Percentiles rank a stretch among this genome's conserved stretches.
These are phyloP conservation scores for Lemur catta DNA, from an alignment of 2,797 vertebrate species.

Conservation along the genomic window DNA sequence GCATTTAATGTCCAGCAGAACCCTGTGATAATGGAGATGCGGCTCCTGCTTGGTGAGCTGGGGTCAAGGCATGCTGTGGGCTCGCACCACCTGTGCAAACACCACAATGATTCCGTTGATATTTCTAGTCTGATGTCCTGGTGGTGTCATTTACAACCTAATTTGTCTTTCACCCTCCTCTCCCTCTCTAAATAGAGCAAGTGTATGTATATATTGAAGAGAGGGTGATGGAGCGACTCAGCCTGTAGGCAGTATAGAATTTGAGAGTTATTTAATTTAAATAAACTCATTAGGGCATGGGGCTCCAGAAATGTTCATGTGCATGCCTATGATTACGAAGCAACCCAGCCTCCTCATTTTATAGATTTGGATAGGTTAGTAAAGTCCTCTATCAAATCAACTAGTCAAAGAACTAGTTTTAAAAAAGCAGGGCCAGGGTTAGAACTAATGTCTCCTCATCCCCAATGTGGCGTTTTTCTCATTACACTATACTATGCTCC, in stretches of 20 bases:
- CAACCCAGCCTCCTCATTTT: not conserved
- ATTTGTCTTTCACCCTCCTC: slow-evolving; percentile 18
- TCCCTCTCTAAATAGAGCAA: slow-evolving; percentile 10
- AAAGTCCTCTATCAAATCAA: not conserved
- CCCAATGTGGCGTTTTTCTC: not conserved
- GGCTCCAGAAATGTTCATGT: not conserved
- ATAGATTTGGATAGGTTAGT: not conserved
- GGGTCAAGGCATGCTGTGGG: not conserved
- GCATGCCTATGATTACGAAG: not conserved
- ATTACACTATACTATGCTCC: not conserved
- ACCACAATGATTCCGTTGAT: not conserved
- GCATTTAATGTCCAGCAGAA: not conserved
- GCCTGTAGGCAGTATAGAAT: not conserved
- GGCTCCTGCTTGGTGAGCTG: not conserved
- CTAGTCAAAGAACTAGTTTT: not conserved
- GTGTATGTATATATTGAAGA: not conserved
- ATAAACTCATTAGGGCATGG: not conserved
- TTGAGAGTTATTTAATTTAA: not conserved
- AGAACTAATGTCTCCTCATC: not conserved
- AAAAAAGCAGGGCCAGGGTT: not conserved
- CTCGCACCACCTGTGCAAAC: slow-evolving; percentile 47
- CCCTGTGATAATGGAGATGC: not conserved
- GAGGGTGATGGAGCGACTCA: not conserved
- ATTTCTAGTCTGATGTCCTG: not conserved
- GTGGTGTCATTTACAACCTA: slow-evolving; percentile 44